These are phyloP conservation scores for Campylomormyrus numenius DNA, from an alignment of 2,113 vertebrate species.

Conservation along the genomic window DNA sequence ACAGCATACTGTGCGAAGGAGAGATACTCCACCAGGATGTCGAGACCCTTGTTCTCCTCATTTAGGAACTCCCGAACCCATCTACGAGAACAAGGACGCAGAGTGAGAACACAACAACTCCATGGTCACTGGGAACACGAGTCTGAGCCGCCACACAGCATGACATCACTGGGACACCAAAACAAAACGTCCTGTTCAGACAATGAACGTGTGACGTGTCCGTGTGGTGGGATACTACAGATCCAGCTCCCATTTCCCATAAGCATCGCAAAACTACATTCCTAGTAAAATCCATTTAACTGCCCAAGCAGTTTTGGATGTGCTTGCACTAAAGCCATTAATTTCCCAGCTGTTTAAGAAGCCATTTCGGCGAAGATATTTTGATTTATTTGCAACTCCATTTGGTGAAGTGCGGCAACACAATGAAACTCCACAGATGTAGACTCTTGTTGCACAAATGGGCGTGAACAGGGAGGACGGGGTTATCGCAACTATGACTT, in stretches of 20 bases:
- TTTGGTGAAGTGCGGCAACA: background rate
- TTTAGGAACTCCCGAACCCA: constrained; percentile 98
- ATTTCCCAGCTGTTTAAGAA: background rate
- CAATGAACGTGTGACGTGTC: background rate
- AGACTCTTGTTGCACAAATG: background rate
- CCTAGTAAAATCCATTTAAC: background rate
- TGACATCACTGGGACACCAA: background rate
- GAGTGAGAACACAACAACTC: background rate
- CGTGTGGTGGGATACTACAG: background rate
- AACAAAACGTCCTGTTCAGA: background rate
- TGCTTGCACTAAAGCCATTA: background rate
- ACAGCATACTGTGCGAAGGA: constrained; percentile 96
- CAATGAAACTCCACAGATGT: background rate
- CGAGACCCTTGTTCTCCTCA: constrained; percentile 91
- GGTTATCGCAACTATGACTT: background rate
- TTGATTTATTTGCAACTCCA: background rate
- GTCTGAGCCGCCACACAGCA: background rate
- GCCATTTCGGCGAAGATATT: background rate
- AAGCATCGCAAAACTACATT: background rate
- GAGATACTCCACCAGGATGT: constrained; percentile 90
- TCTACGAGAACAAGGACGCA: constrained; percentile 45
- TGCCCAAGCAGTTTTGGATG: background rate
- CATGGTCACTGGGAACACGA: background rate
- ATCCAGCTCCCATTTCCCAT: background rate
- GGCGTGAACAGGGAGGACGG: background rate